phyloP scores from a whole-genome alignment of 1,140 invertebrate genomes.

The Mamestra configurata region DNA sequence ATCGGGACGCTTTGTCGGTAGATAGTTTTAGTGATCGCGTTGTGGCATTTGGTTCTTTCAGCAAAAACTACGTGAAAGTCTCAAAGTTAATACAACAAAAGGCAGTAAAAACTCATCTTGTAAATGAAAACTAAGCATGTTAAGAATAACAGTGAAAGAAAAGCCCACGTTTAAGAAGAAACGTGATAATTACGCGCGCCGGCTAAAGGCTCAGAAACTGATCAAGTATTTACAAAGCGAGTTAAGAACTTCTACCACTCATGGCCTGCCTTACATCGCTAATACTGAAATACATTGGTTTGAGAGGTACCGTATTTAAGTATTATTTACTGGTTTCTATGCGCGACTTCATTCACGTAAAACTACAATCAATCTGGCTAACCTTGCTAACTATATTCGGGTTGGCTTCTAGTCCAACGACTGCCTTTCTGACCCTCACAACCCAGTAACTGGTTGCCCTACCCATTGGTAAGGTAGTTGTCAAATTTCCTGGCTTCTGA shows the following conservation, averaged over 20 bases:
- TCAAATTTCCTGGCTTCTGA: too few relatives aligned
- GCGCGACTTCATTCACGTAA: too few relatives aligned
- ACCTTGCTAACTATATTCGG: too few relatives aligned
- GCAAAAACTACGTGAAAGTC: not conserved
- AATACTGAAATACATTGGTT: slow-evolving; percentile 68
- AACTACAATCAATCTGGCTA: too few relatives aligned
- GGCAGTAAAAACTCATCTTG: not conserved
- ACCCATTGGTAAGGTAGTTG: too few relatives aligned
- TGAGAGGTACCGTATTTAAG: slow-evolving; percentile 65
- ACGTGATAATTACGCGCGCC: slow-evolving; percentile 61
- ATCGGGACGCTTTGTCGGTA: not conserved
- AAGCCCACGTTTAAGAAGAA: slow-evolving; percentile 64
- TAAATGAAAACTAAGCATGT: slow-evolving; percentile 4
- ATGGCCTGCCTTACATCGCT: slow-evolving; percentile 71
- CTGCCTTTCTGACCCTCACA: too few relatives aligned
- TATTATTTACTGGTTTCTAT: too few relatives aligned
- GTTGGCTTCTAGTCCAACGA: too few relatives aligned
- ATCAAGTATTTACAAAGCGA: slow-evolving; percentile 68
- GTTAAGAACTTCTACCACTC: slow-evolving; percentile 70
- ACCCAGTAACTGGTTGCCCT: too few relatives aligned
- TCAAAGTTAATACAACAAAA: not conserved
- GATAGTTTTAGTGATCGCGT: too few relatives aligned
- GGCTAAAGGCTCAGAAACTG: slow-evolving; percentile 60
- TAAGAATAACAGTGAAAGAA: slow-evolving; percentile 53
- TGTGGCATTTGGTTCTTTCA: slow-evolving; percentile 4